Evolutionary conservation across 2,797 vertebrate genomes (phyloP).

Genomic region (Knipowitschia caucasica): DNA sequence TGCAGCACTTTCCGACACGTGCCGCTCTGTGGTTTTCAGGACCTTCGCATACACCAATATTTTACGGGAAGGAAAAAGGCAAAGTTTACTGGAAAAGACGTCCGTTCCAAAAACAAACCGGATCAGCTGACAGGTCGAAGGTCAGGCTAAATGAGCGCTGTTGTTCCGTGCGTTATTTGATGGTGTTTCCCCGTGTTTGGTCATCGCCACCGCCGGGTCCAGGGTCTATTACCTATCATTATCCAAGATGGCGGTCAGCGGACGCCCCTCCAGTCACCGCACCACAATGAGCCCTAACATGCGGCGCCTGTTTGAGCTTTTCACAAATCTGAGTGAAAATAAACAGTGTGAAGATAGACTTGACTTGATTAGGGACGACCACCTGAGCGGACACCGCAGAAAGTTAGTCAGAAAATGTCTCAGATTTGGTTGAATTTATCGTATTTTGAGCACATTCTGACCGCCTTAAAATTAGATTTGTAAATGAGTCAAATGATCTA

Average conservation of each 20-base stretch:
- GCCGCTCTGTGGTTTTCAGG: constrained; percentile 61
- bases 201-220: constrained; percentile 35
- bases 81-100: constrained; percentile 72
- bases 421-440: too few relatives aligned
- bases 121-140: constrained; percentile 55
- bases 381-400: too few relatives aligned
- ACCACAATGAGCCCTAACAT: constrained; percentile 43
- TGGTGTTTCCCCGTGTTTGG: constrained; percentile 32
- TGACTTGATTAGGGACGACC: constrained; percentile 26
- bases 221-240: constrained; percentile 66
- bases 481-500: too few relatives aligned
- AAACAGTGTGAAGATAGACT: constrained; percentile 31
- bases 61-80: constrained; percentile 69
- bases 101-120: constrained; percentile 44
- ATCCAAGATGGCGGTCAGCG: constrained; percentile 52
- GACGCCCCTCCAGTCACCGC: constrained; percentile 43
- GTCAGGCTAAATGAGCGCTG: constrained; percentile 51
- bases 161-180: constrained; percentile 60
- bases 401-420: too few relatives aligned
- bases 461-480: too few relatives aligned
- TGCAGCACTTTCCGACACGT: constrained; percentile 53
- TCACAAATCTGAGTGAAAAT: constrained; percentile 38
- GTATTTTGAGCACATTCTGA: too few relatives aligned
- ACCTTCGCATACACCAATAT: constrained; percentile 55
- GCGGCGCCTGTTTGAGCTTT: constrained; percentile 35